Base-by-base conservation (phyloP, 1,140 invertebrate species). In the Ooceraea biroi region DNA sequence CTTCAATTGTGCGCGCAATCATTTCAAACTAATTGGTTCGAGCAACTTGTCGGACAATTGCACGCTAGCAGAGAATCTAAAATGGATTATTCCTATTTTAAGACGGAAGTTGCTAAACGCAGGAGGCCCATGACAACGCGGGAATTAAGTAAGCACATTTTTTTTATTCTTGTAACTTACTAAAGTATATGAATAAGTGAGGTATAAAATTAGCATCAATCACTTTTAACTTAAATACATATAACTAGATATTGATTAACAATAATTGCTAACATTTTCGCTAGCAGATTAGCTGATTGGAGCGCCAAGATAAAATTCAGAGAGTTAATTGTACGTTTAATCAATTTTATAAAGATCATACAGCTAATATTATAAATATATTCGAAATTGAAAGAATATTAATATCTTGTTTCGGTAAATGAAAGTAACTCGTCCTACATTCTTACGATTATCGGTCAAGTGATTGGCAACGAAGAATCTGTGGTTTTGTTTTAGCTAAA, bases 401-500 rank as follows among this genome's bases (percentile, higher is more conserved):
- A 71, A 57, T 25, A 19, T 58, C 11, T 17, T 19, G 44, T 3
- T 2, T 17, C 12, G 30, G 57, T 12, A 27, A 44, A 44, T 1
- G 11, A 58, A 58, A 19, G 17, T 46, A 25, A 8, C n/a, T 69
- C 30, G 22, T 50, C 25, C 10, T 36, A 17, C 19, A 11, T 22
- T 8, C 19, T 41, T 17, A 22, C 14, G 22, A 12, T 76, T 12
- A 72, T 63, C 1, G 14, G 2, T 10, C 10, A 3, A 19, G 17
- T 25, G 7, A 72, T 65, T 11, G 10, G 14, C 48, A 76, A 65
- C 17, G 27, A 61, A 0, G 12, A 17, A 19, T 3, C 57, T 27
- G 82, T 50, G 17, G n/a, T n/a, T 57, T 8, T 66, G 0, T 94
- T 93, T 7, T 91, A 97, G 97, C 96, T 25, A 96, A 96, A 83